A percentile compares a stretch with the other conserved stretches of the same genome.
Evolutionary conservation across 1,140 invertebrate species (phyloP).

Genomic region (Meloidogyne floridensis): DNA sequence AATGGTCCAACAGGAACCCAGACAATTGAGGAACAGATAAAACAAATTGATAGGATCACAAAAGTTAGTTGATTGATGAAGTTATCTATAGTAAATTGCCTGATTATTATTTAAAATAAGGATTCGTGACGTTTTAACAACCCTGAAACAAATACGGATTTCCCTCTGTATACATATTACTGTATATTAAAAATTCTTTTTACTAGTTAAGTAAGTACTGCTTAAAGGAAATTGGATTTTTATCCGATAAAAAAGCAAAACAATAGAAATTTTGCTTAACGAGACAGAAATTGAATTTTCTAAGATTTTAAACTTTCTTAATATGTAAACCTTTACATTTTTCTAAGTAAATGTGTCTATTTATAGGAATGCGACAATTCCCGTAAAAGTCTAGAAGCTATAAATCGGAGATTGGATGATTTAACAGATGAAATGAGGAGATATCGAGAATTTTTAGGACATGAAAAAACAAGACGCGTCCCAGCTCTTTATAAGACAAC

Average conservation of each 20-base stretch:
- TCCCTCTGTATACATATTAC: not conserved
- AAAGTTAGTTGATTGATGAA: conserved; percentile 31
- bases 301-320: too few relatives aligned
- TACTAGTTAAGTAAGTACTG: not conserved
- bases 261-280: not conserved
- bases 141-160: too few relatives aligned
- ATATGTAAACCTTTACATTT: not conserved
- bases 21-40: conserved; percentile 42
- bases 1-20: conserved; percentile 19
- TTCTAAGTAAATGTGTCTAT: not conserved
- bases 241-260: not conserved
- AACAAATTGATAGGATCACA: conserved; percentile 37
- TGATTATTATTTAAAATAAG: too few relatives aligned
- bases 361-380: conserved; percentile 44
- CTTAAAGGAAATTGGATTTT: not conserved
- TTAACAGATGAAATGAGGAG: conserved; percentile 40
- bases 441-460: conserved; percentile 42
- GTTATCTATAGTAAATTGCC: not conserved
- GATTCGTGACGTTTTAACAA: too few relatives aligned
- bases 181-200: not conserved
- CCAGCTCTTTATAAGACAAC: conserved; percentile 44
- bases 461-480: conserved; percentile 41
- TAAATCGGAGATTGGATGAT: conserved; percentile 39
- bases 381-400: conserved; percentile 37
- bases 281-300: not conserved